Evolutionary conservation across 2,113 vertebrate genomes (phyloP).

Genomic region (Ellobius talpinus): DNA sequence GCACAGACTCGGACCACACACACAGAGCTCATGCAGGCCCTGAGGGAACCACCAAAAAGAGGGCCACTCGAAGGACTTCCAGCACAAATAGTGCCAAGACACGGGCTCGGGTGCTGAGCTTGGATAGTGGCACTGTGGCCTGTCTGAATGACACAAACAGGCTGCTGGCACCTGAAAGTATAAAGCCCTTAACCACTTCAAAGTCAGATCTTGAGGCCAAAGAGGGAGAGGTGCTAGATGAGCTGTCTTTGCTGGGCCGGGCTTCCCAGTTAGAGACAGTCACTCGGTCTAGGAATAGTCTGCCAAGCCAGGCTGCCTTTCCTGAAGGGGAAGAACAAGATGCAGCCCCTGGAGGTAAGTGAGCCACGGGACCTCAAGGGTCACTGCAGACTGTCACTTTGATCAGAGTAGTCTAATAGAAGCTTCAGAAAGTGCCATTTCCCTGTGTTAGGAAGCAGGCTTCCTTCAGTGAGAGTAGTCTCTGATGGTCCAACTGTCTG

Average conservation of each 20-base stretch:
- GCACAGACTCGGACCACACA: slow-evolving; percentile 83
- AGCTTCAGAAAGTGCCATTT: background rate
- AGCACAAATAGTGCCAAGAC: slow-evolving; percentile 94
- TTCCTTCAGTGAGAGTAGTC: background rate
- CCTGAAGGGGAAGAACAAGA: slow-evolving; percentile 93
- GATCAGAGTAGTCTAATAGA: background rate
- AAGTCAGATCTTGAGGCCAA: slow-evolving; percentile 99
- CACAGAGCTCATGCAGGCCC: slow-evolving; percentile 86
- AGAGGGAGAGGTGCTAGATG: slow-evolving; percentile 99
- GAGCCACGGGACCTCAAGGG: background rate
- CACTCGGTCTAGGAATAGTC: slow-evolving; percentile 97
- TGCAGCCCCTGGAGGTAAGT: slow-evolving; percentile 92
- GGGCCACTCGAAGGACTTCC: slow-evolving; percentile 91
- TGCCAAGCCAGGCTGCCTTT: slow-evolving; percentile 95
- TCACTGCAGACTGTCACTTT: background rate
- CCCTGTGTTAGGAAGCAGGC: background rate
- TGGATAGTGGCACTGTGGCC: slow-evolving; percentile 97
- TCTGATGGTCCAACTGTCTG: background rate
- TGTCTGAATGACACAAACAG: slow-evolving; percentile 95
- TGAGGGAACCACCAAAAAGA: slow-evolving; percentile 88
- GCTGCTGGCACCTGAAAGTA: slow-evolving; percentile 92
- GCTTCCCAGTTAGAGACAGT: slow-evolving; percentile 99
- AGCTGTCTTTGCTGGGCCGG: slow-evolving; percentile 95
- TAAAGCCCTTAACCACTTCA: slow-evolving; percentile 96
- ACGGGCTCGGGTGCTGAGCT: slow-evolving; percentile 95